Percentiles rank a stretch among this genome's conserved stretches.
These are phyloP conservation scores for Drosophila merina DNA, from an alignment of 2,888 invertebrate species.

Conservation along the genomic window DNA sequence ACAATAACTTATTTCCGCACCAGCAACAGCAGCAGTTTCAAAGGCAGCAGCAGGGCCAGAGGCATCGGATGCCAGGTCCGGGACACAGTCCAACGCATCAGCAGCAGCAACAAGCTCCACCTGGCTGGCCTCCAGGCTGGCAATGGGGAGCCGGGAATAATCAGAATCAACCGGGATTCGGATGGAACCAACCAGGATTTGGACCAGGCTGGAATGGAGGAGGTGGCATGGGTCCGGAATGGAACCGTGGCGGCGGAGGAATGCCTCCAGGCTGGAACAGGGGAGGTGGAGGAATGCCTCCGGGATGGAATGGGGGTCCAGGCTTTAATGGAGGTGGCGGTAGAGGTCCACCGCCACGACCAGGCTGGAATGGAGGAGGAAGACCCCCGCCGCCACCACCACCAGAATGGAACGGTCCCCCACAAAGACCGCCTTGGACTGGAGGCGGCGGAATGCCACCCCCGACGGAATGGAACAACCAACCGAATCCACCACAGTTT, in stretches of 20 bases:
- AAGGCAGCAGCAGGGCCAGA: constrained; percentile 7
- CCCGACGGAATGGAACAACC: constrained; percentile 7
- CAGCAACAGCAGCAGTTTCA: constrained; percentile 31
- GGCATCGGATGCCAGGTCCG: constrained; percentile 14
- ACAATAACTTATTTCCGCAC: constrained; percentile 16
- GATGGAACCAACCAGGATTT: constrained; percentile 17
- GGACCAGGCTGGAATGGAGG: constrained; percentile 22
- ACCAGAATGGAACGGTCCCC: constrained; percentile 7
- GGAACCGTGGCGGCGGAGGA: constrained; percentile 5
- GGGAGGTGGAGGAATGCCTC: constrained; percentile 4
- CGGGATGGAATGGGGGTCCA: constrained; percentile 1
- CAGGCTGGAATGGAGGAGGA: constrained; percentile 22
- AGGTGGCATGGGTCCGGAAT: constrained; percentile 17
- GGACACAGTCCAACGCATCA: constrained; percentile 2
- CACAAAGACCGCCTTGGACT: constrained; percentile 1
- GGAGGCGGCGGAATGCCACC: background rate
- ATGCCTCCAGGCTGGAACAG: constrained; percentile 2
- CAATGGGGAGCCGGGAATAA: constrained; percentile 37
- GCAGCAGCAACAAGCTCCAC: constrained; percentile 18
- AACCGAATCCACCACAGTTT: constrained; percentile 2
- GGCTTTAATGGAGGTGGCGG: constrained; percentile 1
- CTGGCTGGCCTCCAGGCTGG: constrained; percentile 50
- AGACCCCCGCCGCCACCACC: constrained; percentile 10
- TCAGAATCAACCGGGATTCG: constrained; percentile 21
- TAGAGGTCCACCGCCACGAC: constrained; percentile 15